Evolutionary conservation across 2,888 invertebrate genomes (phyloP).

Genomic region (Synergus japonicus): DNA sequence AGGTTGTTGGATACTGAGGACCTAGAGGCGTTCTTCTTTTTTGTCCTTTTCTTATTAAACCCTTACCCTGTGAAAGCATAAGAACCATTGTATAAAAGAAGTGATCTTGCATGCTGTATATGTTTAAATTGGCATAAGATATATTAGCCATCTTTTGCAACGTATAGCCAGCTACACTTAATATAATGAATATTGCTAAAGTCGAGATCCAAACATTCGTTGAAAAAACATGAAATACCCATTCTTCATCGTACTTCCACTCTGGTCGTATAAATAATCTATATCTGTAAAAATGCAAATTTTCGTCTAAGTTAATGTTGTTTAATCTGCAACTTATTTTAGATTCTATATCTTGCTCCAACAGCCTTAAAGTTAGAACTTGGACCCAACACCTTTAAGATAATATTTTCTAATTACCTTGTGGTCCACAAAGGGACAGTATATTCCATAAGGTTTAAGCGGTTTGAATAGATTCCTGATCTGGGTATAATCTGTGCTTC

Average conservation of each 20-base stretch:
- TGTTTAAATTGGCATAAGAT: not conserved
- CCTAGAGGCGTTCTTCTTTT: no score
- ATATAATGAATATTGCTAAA: conserved; percentile 36
- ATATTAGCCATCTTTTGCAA: conserved; percentile 41
- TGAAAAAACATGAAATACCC: conserved; percentile 50
- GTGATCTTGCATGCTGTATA: conserved; percentile 48
- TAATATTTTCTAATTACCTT: conserved; percentile 45
- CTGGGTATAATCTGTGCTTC: conserved; percentile 56
- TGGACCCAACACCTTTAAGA: no score
- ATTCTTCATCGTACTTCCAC: conserved; percentile 50
- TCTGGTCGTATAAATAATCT: conserved; percentile 52
- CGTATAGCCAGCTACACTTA: conserved; percentile 43
- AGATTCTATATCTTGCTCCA: no score
- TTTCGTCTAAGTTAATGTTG: not conserved
- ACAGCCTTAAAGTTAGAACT: no score
- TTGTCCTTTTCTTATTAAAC: not conserved
- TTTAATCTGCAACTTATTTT: no score
- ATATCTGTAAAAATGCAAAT: conserved; percentile 49
- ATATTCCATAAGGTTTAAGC: conserved; percentile 49
- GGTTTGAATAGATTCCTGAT: conserved; percentile 44
- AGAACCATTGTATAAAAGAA: conserved; percentile 48
- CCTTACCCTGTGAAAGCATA: conserved; percentile 49
- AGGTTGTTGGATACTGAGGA: no score
- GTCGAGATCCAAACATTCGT: conserved; percentile 40
- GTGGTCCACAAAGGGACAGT: conserved; percentile 56